Evolutionary conservation across 2,113 vertebrate species (phyloP), one percentile per base, ranked within the genome.

Genomic region (Coregonus clupeaformis): DNA sequence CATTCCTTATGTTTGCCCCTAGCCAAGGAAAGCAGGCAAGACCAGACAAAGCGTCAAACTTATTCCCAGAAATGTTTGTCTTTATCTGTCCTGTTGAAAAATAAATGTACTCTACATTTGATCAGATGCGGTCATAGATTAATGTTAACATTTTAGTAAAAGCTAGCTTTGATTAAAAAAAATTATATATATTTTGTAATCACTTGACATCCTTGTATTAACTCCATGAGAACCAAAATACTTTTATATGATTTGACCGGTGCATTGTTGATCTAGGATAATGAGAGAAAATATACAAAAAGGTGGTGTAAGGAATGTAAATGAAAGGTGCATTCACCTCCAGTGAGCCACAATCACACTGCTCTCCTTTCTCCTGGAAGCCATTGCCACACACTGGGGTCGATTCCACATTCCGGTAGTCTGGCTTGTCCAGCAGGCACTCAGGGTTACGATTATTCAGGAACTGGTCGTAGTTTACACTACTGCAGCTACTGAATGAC

Each of bases 281-380:
- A 11, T 42, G 36, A 11, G 36, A 11, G 36, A 42, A 42, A 42
- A 42, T 22, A 22, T 22, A 2, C 57, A 6, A 60, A 59, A 42
- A 42, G 36, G 36, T 42, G 0, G 9, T 60, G 16, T 1, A 52
- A 52, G 49, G 49, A 52, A 52, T 52, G 49, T 18, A 52, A 18
- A 52, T 52, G 14, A 16, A 65, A 24, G 29, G 29, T 70, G 64
- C 0, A 3, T 5, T 85, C 88, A 94, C 93, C 89, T 84, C 13
- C 73, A 85, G 22, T 0, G 76, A 68, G 67, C 93, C 93, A 36
- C 93, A 94, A 89, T 94, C 93, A 20, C 93, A 94, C 20, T 91
- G 87, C 86, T 96, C 95, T 29, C 92, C 94, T 0, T 0, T 20
- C 80, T 96, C 95, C 77, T 74, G 1, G 47, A 95, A 91, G 2